Base-by-base conservation (phyloP, 2,888 invertebrate species). In the Agriopis aurantiaria region DNA sequence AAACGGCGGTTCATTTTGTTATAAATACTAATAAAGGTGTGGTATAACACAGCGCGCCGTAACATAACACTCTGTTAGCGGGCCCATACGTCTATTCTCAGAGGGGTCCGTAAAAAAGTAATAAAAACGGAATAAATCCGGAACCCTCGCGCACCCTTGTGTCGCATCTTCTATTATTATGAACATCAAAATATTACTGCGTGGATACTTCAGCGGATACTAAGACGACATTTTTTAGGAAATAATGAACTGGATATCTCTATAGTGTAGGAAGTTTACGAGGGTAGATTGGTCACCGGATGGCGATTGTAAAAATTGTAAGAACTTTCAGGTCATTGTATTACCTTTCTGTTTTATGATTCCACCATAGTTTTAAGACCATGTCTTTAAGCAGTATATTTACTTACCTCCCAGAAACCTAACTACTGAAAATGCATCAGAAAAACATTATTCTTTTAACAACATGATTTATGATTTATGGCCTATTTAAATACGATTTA, bases 71-170 rank as follows among this genome's bases (percentile, higher is more conserved):
- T 84, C 82, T 87, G 86, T 86, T 86, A 85, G 85, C 80, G 81
- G 80, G 73, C 80, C 78, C 80, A 77, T 80, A 81, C 80, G 80
- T 80, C 80, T 79, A 82, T 82, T 82, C 83, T 86, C 85, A 80
- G 81, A 77, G 85, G 84, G 84, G 79, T 85, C 87, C 92, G 90
- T 92, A 92, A 92, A 93, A 93, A 92, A 88, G 93, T 92, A 93
- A 93, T 93, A 93, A 93, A 93, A 93, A 86, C 83, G 82, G 84
- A 90, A 93, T 93, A 93, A 92, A 93, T 93, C 92, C 90, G 80
- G 78, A 72, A 81, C 87, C 87, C 85, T 78, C 79, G 80, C 80
- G 77, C 82, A 81, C 88, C 89, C 88, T 84, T 76, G 79, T 84
- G 88, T 86, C 87, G 85, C 86, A 80, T 82, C 88, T 85, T 82